Conservation (phyloP, 2,797 vertebrate genomes). For the Neosalanx taihuensis region DNA sequence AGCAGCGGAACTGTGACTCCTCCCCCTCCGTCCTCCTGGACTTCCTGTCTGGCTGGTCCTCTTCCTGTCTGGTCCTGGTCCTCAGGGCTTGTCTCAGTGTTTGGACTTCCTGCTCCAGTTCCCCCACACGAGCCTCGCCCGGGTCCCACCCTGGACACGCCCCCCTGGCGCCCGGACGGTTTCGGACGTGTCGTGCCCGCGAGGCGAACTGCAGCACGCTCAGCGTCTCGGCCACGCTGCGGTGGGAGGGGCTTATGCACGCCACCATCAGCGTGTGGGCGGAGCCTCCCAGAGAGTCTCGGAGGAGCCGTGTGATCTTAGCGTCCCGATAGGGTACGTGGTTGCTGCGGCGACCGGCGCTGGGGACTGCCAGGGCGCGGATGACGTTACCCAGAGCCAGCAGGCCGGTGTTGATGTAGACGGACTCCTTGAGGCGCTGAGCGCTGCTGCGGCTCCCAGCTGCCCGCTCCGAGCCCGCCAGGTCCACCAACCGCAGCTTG, state of each 20-base stretch:
- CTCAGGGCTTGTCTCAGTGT: constrained; percentile 79
- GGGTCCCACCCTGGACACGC: constrained; percentile 69
- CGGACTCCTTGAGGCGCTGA: constrained; percentile 83
- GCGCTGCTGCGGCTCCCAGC: constrained; percentile 84
- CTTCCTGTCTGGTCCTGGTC: constrained; percentile 59
- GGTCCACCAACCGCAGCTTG: constrained; percentile 89
- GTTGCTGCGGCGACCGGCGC: constrained; percentile 70
- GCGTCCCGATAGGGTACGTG: constrained; percentile 86
- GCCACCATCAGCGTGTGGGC: constrained; percentile 89
- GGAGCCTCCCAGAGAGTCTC: constrained; percentile 87
- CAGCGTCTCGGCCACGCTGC: constrained; percentile 83
- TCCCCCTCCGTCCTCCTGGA: constrained; percentile 70
- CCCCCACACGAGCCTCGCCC: constrained; percentile 70
- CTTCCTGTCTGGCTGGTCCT: constrained; percentile 40
- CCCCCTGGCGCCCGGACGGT: constrained; percentile 65
- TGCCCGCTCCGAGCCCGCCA: constrained; percentile 88
- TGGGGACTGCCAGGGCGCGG: constrained; percentile 76
- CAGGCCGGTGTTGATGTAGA: constrained; percentile 85
- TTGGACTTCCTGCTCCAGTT: constrained; percentile 83
- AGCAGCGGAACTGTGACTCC: constrained; percentile 65
- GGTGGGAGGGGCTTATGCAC: constrained; percentile 85
- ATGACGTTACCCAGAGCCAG: constrained; percentile 88
- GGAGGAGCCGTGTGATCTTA: constrained; percentile 90
- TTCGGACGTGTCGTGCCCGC: constrained; percentile 82
- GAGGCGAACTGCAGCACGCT: constrained; percentile 87